phyloP scores from a whole-genome alignment of 2,888 invertebrate genomes.

The Dinocampus coccinellae region DNA sequence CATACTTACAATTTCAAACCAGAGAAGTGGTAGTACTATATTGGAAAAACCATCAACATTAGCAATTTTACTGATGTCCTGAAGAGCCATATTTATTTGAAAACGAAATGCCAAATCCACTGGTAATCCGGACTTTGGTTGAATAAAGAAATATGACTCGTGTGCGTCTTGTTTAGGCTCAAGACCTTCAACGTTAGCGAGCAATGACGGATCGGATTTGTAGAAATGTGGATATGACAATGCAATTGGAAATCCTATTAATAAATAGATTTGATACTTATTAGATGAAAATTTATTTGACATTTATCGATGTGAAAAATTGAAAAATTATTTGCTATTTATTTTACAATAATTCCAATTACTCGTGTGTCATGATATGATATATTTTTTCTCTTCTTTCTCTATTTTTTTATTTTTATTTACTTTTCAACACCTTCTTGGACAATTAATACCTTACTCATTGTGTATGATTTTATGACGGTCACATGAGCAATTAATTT shows the following conservation, averaged over 20 bases:
- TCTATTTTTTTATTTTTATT: background rate
- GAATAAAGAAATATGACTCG: constrained; percentile 80
- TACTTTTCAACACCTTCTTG: background rate
- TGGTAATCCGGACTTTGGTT: constrained; percentile 86
- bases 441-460: background rate
- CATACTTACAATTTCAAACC: constrained; percentile 90
- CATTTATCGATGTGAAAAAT: background rate
- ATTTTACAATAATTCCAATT: background rate
- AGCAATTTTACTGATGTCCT: constrained; percentile 77
- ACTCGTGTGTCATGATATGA: background rate
- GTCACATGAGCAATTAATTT: background rate
- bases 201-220: constrained; percentile 77
- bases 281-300: background rate
- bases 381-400: background rate
- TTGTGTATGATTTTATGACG: constrained; percentile 3
- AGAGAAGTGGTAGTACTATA: constrained; percentile 83
- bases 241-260: constrained; percentile 84
- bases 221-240: constrained; percentile 91
- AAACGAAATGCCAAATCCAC: constrained; percentile 83
- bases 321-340: constrained; percentile 5
- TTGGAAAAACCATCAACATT: constrained; percentile 79
- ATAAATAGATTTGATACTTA: background rate
- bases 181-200: constrained; percentile 77
- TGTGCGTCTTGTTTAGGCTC: constrained; percentile 76
- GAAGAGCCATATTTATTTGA: constrained; percentile 89